phyloP scores from a whole-genome alignment of 2,888 invertebrate genomes.

The Lottia gigantea region DNA sequence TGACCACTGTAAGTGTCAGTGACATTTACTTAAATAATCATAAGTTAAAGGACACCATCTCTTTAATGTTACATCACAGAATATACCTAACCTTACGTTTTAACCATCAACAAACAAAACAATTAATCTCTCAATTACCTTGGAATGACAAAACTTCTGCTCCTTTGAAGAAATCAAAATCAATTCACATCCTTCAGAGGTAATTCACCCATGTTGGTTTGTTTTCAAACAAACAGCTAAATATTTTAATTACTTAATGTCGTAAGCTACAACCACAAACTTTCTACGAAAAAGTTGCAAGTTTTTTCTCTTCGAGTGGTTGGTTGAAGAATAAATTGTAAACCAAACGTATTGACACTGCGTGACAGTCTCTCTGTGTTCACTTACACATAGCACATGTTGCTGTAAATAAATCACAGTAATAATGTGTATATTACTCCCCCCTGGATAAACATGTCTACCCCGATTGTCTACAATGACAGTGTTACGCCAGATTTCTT shows the following conservation, averaged over 20 bases:
- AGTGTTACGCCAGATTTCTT: not conserved
- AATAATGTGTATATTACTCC: not conserved
- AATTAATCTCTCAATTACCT: not conserved
- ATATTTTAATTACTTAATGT: too few relatives aligned
- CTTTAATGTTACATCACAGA: too few relatives aligned
- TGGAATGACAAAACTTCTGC: not conserved
- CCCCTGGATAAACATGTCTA: slow-evolving; percentile 5
- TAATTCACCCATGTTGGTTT: too few relatives aligned
- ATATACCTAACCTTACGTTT: too few relatives aligned
- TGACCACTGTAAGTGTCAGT: not conserved
- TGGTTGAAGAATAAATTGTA: not conserved
- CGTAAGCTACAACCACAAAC: not conserved
- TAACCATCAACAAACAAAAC: too few relatives aligned
- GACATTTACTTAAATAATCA: too few relatives aligned
- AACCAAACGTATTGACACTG: slow-evolving; percentile 1
- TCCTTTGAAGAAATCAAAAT: not conserved
- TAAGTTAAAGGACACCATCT: too few relatives aligned
- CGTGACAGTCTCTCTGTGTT: not conserved
- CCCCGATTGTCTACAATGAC: not conserved
- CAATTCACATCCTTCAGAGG: too few relatives aligned
- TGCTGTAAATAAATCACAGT: slow-evolving; percentile 1
- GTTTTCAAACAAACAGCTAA: too few relatives aligned
- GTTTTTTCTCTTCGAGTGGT: not conserved
- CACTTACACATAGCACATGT: slow-evolving; percentile 7
- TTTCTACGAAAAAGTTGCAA: not conserved